Conservation (phyloP, 2,113 vertebrate species). For the Podarcis cretensis region DNA sequence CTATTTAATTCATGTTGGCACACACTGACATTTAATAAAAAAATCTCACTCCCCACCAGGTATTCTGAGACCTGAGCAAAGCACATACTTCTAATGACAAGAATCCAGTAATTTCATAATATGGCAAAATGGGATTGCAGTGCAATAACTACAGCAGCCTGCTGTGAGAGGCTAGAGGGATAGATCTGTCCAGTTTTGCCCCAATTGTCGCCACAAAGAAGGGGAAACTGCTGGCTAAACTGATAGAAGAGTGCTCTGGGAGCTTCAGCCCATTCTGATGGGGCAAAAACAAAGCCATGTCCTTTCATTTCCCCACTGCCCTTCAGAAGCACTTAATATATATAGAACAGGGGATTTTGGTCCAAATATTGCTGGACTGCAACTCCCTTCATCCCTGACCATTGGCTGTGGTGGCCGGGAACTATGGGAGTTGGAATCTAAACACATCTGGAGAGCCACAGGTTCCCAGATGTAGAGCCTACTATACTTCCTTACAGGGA, state of each 20-base stretch:
- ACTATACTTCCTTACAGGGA: background rate
- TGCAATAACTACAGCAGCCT: background rate
- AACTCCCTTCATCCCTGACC: background rate
- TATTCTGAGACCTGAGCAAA: constrained; percentile 65
- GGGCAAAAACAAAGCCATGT: background rate
- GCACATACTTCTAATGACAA: constrained; percentile 40
- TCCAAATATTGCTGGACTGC: background rate
- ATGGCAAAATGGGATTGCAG: constrained; percentile 46
- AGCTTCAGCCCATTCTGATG: background rate
- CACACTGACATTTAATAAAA: constrained; percentile 75
- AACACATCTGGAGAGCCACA: background rate
- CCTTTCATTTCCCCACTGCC: background rate
- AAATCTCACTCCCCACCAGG: constrained; percentile 73
- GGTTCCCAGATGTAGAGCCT: background rate
- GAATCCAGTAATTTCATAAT: constrained; percentile 45
- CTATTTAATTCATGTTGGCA: constrained; percentile 78
- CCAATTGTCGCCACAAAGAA: background rate
- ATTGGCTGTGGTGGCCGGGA: background rate
- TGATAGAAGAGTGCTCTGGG: background rate
- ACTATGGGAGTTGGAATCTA: background rate
- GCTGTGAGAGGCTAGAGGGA: background rate
- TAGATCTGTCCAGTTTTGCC: background rate
- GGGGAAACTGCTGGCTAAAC: background rate
- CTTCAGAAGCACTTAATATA: background rate
- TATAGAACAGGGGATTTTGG: background rate